phyloP scores from a whole-genome alignment of 1,140 invertebrate genomes.

The Pinna nobilis region DNA sequence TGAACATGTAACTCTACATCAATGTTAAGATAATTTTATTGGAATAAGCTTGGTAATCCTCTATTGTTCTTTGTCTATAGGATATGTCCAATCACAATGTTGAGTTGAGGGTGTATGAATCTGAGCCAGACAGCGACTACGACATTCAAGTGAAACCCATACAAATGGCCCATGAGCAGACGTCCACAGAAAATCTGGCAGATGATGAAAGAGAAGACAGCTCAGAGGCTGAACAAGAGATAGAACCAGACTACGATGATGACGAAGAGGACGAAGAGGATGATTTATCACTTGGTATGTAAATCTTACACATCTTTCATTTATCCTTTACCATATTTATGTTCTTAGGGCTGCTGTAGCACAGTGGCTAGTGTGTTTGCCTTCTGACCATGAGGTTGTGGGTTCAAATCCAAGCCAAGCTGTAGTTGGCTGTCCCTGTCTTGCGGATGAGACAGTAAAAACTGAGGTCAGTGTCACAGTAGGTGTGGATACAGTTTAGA shows the following conservation, averaged over 20 bases:
- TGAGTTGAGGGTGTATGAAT: constrained; percentile 32
- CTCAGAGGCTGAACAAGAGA: constrained; percentile 64
- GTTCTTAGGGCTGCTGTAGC: neutral
- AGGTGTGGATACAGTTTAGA: no score
- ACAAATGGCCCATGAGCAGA: neutral
- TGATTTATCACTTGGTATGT: constrained; percentile 2
- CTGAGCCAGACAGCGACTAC: constrained; percentile 42
- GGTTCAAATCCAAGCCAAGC: no score
- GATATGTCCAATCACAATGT: constrained; percentile 1
- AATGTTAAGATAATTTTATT: no score
- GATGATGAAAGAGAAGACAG: constrained; percentile 69
- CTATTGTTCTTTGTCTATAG: neutral
- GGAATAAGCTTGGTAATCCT: no score
- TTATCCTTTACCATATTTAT: neutral
- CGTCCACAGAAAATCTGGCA: constrained; percentile 64
- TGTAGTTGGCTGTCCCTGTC: no score
- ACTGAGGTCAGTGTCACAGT: no score
- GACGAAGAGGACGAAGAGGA: constrained; percentile 41
- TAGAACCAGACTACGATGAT: constrained; percentile 65
- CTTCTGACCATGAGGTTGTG: no score
- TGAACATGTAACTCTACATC: no score
- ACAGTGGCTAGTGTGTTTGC: no score
- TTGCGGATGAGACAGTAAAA: no score
- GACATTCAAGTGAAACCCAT: constrained; percentile 36
- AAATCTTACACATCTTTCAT: neutral